phyloP scores from a whole-genome alignment of 2,797 vertebrate species.

The Tragopan temminckii region DNA sequence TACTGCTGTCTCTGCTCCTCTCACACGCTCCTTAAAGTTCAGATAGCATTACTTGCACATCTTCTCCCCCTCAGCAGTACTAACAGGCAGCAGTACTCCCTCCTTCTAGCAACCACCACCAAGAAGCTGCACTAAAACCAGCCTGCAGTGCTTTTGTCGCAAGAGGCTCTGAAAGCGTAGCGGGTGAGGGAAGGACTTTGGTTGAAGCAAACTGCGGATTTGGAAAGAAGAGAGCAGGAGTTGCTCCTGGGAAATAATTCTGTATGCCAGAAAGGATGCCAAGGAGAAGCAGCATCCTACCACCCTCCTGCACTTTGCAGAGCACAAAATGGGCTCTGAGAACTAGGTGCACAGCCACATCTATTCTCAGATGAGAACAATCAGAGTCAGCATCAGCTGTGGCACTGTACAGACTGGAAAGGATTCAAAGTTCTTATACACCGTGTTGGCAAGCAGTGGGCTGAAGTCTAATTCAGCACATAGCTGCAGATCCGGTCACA shows the following conservation, averaged over 20 bases:
- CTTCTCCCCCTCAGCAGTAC: neutral
- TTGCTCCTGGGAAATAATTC: neutral
- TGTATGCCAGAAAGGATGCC: neutral
- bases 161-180: neutral
- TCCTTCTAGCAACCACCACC: neutral
- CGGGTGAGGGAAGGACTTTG: neutral
- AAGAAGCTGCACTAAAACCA: neutral
- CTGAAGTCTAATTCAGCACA: neutral
- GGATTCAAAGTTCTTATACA: accelerated
- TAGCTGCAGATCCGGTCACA: neutral
- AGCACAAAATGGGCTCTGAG: neutral
- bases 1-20: neutral
- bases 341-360: neutral
- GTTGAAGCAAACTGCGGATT: neutral
- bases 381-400: neutral
- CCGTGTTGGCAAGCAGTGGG: accelerated
- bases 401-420: neutral
- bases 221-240: neutral
- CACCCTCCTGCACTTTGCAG: accelerated
- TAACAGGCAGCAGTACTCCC: neutral
- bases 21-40: neutral
- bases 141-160: neutral
- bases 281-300: neutral
- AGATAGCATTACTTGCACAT: too few species aligned
- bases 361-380: neutral